Evolutionary conservation across 2,113 vertebrate species (phyloP).

Genomic region (Ranitomeya imitator): DNA sequence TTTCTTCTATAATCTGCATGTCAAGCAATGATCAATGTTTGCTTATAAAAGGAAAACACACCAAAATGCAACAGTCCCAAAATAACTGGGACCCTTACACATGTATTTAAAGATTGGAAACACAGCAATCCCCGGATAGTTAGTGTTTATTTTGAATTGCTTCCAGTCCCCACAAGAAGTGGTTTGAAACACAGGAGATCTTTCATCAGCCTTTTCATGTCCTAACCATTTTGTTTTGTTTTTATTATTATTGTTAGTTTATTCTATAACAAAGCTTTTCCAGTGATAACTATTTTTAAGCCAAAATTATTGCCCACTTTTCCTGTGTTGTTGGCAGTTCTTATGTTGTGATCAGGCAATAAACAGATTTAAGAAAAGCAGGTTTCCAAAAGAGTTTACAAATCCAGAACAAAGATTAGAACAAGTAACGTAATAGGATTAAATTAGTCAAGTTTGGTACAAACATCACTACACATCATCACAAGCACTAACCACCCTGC

Average conservation of each 20-base stretch:
- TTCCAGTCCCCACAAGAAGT: constrained; percentile 60
- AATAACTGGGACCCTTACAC: constrained; percentile 14
- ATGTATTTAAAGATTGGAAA: constrained; percentile 46
- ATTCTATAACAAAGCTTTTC: not conserved
- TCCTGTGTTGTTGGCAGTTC: not conserved
- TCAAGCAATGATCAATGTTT: constrained; percentile 17
- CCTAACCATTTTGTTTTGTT: not conserved
- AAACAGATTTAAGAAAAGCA: not conserved
- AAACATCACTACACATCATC: too few relatives aligned
- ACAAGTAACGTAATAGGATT: not conserved
- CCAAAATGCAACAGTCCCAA: constrained; percentile 24
- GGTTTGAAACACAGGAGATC: constrained; percentile 33
- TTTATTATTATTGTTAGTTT: not conserved
- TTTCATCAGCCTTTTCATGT: constrained; percentile 37
- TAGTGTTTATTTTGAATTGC: constrained; percentile 53
- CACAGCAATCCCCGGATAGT: constrained; percentile 62
- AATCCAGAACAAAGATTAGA: not conserved
- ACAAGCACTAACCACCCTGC: too few relatives aligned
- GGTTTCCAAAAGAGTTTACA: not conserved
- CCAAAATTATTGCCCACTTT: not conserved
- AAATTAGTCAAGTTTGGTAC: too few relatives aligned
- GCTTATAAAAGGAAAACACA: constrained; percentile 17
- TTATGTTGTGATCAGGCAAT: not conserved
- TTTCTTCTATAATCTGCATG: not conserved
- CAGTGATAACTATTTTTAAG: not conserved